Evolutionary conservation across 2,797 vertebrate species (phyloP).

Genomic region (Sphenopsis melanotis): DNA sequence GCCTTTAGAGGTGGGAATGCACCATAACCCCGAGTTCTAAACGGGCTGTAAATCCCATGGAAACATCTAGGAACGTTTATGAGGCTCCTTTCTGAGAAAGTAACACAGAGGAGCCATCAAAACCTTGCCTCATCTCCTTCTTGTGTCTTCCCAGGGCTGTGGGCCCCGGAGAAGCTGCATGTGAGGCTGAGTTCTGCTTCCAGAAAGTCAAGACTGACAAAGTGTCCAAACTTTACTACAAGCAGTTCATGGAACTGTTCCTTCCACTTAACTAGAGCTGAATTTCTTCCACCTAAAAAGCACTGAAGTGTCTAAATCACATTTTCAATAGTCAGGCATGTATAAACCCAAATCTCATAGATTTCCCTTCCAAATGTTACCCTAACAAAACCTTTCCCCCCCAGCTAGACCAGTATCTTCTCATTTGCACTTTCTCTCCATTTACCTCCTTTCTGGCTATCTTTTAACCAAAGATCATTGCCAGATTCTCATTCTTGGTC

Average conservation of each 20-base stretch:
- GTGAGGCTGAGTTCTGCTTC: not conserved
- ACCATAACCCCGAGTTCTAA: not conserved
- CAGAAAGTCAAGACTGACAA: not conserved
- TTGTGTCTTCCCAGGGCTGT: not conserved
- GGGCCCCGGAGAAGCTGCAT: not conserved
- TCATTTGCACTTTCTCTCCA: slow-evolving; percentile 19
- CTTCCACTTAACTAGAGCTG: not conserved
- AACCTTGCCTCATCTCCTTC: not conserved
- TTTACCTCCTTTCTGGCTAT: slow-evolving; percentile 12
- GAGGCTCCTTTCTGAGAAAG: not conserved
- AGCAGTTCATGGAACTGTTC: not conserved
- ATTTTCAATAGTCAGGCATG: not conserved
- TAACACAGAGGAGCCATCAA: not conserved
- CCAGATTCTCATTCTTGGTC: not conserved
- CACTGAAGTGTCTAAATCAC: not conserved
- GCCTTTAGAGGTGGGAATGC: not conserved
- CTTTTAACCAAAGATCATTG: slow-evolving; percentile 26
- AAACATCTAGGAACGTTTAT: not conserved
- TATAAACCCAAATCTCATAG: not conserved
- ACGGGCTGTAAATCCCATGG: not conserved
- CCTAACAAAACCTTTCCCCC: not conserved
- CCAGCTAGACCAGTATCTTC: not conserved
- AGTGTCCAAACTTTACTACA: not conserved
- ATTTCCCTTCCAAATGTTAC: not conserved
- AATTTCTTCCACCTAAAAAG: not conserved